Conservation (phyloP, 1,140 invertebrate species). For the Drosophila insularis region DNA sequence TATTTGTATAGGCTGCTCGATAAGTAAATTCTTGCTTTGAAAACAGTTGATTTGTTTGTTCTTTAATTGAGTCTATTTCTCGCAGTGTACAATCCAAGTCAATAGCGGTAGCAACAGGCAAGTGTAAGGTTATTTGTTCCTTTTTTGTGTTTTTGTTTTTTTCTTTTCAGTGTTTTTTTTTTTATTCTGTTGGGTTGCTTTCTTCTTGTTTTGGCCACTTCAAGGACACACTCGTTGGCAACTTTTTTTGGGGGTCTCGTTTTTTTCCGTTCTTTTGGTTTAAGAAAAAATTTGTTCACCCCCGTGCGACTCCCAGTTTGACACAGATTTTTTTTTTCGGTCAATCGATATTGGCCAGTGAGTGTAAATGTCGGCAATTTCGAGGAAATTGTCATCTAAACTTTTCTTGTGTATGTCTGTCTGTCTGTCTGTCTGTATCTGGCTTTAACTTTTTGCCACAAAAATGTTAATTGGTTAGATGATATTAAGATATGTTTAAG, state of each 20-base stretch:
- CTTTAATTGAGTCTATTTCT: too few relatives aligned
- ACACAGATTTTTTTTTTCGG: constrained; percentile 15
- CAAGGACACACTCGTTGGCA: constrained; percentile 43
- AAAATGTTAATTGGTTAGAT: neutral
- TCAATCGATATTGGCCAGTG: constrained; percentile 7
- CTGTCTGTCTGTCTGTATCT: neutral
- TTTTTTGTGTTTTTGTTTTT: constrained; percentile 9
- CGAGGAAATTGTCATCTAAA: neutral
- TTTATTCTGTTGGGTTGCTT: constrained; percentile 20
- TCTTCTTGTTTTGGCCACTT: constrained; percentile 38
- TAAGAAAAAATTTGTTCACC: constrained; percentile 15
- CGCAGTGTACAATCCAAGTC: constrained; percentile 9
- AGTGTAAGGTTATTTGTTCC: constrained; percentile 5
- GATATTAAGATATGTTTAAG: neutral
- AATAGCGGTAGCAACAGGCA: constrained; percentile 15
- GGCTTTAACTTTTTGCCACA: neutral
- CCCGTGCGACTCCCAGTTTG: neutral
- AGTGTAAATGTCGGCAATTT: neutral
- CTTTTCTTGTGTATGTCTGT: neutral
- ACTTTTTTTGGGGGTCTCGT: constrained; percentile 31
- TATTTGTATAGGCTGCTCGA: too few relatives aligned
- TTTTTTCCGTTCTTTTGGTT: constrained; percentile 23
- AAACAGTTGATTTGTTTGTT: too few relatives aligned
- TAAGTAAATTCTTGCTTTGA: too few relatives aligned
- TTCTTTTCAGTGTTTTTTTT: constrained; percentile 11